A percentile compares a stretch with the other conserved stretches of the same genome.
These are phyloP conservation scores for Periplaneta americana DNA, from an alignment of 1,140 invertebrate species.

Conservation along the genomic window DNA sequence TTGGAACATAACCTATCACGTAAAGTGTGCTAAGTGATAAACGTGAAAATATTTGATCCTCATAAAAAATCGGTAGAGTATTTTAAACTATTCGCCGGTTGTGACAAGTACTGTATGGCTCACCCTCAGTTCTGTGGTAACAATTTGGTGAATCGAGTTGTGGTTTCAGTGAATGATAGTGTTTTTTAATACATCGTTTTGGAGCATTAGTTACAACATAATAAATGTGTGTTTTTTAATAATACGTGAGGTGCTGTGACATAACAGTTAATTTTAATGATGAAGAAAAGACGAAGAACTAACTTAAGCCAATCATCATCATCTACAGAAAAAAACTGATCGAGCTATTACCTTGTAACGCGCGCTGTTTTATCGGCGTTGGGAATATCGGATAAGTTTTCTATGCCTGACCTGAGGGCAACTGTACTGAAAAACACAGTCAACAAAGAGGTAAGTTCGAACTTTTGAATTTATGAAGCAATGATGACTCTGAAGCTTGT, in stretches of 20 bases:
- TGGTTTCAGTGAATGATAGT: background rate
- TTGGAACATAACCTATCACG: background rate
- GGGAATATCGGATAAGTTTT: background rate
- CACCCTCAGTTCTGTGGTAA: background rate
- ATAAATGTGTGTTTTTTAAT: background rate
- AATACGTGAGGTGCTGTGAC: background rate
- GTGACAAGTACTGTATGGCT: background rate
- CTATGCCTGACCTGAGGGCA: background rate
- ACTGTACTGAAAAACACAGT: background rate
- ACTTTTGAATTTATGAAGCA: no score
- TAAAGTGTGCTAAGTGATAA: background rate
- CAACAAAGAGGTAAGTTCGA: background rate
- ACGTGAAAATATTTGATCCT: no score
- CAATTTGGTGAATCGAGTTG: background rate
- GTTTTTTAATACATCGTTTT: background rate
- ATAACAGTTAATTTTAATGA: background rate
- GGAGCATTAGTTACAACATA: background rate
- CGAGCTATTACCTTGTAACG: background rate
- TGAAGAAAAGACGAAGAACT: background rate
- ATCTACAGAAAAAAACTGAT: background rate
- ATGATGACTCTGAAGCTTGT: no score
- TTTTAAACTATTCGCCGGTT: no score
- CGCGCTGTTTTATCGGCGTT: background rate
- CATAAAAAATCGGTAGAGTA: no score
- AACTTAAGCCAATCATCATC: background rate